Evolutionary conservation across 2,113 vertebrate genomes (phyloP), one percentile per base, ranked within the genome.

Genomic region (Miniopterus natalensis): DNA sequence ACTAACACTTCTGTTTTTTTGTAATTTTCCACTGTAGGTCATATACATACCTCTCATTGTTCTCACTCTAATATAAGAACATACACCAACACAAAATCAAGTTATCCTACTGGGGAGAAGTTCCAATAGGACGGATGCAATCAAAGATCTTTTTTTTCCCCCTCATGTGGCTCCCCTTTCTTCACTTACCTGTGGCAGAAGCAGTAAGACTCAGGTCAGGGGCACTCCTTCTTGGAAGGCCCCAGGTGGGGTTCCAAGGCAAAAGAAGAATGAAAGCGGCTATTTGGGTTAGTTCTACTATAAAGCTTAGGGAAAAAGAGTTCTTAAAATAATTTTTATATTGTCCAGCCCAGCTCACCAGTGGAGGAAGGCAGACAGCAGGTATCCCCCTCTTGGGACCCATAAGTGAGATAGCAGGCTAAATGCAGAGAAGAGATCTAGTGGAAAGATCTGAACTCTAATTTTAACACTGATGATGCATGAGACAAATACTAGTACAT

Each of bases 161-260:
- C 6, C 68, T 13, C 51, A n/a, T 7, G 13, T 47, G n/a, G 15
- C 29, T 68, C 9, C 36, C 15, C 36, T 21, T 84, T 63, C 36
- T 88, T 84, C 59, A 95, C 47, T 83, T 74, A 92, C 94, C 47
- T 92, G 31, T 23, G 53, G 53, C n/a, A 92, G 17, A 73, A 20
- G 9, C n/a, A 80, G 23, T 77, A 47, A 73, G 78, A 65, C 31
- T 83, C 59, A 83, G 40, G 42, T 27, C 8, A 83, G 42, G 18
- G 9, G 7, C n/a, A 86, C 27, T 23, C 89, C 25, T 3, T 21
- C 31, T 57, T 78, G 8, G 68, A 14, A 73, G n/a, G 75, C 42
- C 55, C 36, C 47, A 71, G 31, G 3, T 45, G 36, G 29, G 45
- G 42, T 21, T 10, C 63, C 83, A 57, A 85, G 17, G 51, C 20